Evolutionary conservation across 2,888 invertebrate genomes (phyloP), one percentile per base, ranked within the genome.

Genomic region (Xylota segnis): DNA sequence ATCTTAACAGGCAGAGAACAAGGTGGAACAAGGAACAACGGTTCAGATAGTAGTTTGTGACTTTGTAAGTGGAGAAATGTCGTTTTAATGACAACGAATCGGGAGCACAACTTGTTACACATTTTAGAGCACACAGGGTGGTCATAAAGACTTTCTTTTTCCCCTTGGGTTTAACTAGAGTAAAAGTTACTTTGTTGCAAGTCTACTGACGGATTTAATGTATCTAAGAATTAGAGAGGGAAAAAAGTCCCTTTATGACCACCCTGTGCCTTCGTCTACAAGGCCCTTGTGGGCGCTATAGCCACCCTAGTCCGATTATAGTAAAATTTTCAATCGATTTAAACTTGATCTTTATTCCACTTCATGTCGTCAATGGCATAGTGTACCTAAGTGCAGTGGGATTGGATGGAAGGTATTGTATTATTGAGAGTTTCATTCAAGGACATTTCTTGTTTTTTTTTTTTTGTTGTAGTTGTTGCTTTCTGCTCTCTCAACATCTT

Each of bases 281-380:
- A 37, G 9, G 0, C 3, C 37, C 3, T 37, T 37, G 10, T 10
- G n/a, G n/a, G 9, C 32, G 5, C 5, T 10, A 34, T 10, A n/a
- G n/a, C 10, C 9, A 0, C 2, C 3, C 12, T 40, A 47, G 18
- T 23, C 3, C n/a, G n/a, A n/a, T n/a, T n/a, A n/a, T n/a, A n/a
- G n/a, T n/a, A n/a, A 3, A 23, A 23, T 4, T 50, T 50, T 23
- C 12, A 50, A 23, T 50, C 10, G 23, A 50, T 50, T 23, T 50
- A 23, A 23, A 50, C 23, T 50, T 50, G 23, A 50, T 50, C 50
- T 50, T 10, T 23, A 18, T 9, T 18, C 18, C 45, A 47, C 9
- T 47, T 47, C 16, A 47, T n/a, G n/a, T 47, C 45, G 45, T 50
- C 50, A 23, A 23, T 50, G n/a, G 40, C 10, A 34, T 34, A 34